These are phyloP conservation scores for Dysidea cf. avara DNA, from an alignment of 37 sponge, comb jelly and placozoan species.

Conservation along the genomic window DNA sequence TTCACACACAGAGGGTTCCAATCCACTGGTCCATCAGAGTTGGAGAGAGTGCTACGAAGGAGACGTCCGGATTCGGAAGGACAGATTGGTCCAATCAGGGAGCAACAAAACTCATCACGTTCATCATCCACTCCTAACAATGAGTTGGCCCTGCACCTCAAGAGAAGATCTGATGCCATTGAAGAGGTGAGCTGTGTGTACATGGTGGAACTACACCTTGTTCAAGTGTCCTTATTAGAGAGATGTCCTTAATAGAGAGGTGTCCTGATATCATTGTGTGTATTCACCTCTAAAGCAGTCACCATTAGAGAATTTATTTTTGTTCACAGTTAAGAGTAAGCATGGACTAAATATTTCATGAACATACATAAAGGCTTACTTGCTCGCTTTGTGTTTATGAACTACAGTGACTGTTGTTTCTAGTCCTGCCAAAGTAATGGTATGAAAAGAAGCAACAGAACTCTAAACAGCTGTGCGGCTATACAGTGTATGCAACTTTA, in stretches of 20 bases:
- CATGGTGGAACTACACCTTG: too few relatives aligned
- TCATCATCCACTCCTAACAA: background rate
- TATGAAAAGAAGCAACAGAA: too few relatives aligned
- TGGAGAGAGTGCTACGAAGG: constrained; percentile 56
- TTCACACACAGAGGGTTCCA: constrained; percentile 52
- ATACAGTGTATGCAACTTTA: too few relatives aligned
- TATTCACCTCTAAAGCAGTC: background rate
- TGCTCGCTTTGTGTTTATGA: too few relatives aligned
- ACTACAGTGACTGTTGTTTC: too few relatives aligned
- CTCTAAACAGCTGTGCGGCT: too few relatives aligned
- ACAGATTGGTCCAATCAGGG: constrained; percentile 36
- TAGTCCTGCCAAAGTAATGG: too few relatives aligned
- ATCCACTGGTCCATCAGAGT: constrained; percentile 54
- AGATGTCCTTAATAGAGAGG: background rate
- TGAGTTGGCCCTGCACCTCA: constrained; percentile 61
- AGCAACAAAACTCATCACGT: background rate
- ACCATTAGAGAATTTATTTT: background rate
- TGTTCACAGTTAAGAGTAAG: too few relatives aligned
- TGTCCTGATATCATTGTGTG: background rate
- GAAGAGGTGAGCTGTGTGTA: constrained; percentile 62
- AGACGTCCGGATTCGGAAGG: constrained; percentile 57
- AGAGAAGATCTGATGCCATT: constrained; percentile 41
- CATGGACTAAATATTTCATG: too few relatives aligned
- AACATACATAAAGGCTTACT: too few relatives aligned
- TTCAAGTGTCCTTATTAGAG: background rate